Conservation (phyloP, 2,113 vertebrate genomes). For the Tursiops truncatus region DNA sequence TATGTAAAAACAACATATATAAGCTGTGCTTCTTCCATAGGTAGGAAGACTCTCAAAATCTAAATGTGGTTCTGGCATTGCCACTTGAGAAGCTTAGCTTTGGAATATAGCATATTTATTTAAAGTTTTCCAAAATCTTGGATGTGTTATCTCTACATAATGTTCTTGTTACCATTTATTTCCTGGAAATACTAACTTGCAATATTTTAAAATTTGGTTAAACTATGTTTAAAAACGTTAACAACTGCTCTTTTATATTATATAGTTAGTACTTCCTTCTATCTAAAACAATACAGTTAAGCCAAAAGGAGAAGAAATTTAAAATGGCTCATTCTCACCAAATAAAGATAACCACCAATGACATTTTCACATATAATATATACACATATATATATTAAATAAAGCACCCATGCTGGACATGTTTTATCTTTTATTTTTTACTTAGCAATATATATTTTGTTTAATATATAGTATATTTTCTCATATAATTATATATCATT, state of each 20-base stretch:
- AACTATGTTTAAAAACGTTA: neutral
- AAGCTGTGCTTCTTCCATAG: neutral
- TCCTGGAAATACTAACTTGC: neutral
- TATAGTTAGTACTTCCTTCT: neutral
- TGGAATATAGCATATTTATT: neutral
- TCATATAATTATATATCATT: neutral
- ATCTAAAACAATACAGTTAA: neutral
- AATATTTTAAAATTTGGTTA: slow-evolving; percentile 14
- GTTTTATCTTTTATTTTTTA: neutral
- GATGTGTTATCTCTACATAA: neutral
- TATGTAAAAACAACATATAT: neutral
- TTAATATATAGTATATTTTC: neutral
- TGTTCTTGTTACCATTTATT: neutral
- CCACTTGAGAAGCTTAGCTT: neutral
- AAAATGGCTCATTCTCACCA: neutral
- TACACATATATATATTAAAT: neutral
- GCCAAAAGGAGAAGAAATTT: neutral
- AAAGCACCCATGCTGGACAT: neutral
- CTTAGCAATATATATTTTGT: neutral
- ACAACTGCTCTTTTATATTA: neutral
- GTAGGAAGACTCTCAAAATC: neutral
- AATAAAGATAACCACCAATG: neutral
- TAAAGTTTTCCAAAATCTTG: neutral
- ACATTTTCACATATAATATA: neutral
- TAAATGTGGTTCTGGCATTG: neutral